A percentile compares a stretch with the other conserved stretches of the same genome.
Evolutionary conservation across 2,113 vertebrate genomes (phyloP).

Genomic region (Nibea albiflora): DNA sequence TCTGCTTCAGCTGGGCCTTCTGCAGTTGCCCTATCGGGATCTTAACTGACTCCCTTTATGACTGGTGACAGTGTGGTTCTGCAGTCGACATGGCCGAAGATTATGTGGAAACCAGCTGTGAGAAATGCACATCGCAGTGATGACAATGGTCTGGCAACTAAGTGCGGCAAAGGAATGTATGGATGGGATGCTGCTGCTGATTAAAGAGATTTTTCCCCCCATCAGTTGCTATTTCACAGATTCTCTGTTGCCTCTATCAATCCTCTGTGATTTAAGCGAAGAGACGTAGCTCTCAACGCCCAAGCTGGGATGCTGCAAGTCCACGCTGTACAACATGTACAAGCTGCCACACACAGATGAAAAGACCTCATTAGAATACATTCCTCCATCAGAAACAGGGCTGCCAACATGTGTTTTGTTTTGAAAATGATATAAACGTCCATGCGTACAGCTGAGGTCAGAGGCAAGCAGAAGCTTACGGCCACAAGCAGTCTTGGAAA

Average conservation of each 20-base stretch:
- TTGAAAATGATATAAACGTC: conserved; percentile 60
- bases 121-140: conserved; percentile 52
- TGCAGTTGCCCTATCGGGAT: conserved; percentile 22
- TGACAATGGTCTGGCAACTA: conserved; percentile 73
- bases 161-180: conserved; percentile 54
- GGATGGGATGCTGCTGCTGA: conserved; percentile 62
- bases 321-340: conserved; percentile 14
- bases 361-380: conserved; percentile 54
- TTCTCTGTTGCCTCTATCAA: conserved; percentile 59
- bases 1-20: conserved; percentile 20
- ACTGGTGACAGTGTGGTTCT: conserved; percentile 58
- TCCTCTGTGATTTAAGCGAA: conserved; percentile 58
- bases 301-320: conserved; percentile 29
- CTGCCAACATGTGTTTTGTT: conserved; percentile 50
- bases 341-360: conserved; percentile 20
- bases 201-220: conserved; percentile 59
- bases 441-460: conserved; percentile 56
- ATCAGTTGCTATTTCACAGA: conserved; percentile 57
- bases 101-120: conserved; percentile 54
- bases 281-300: conserved; percentile 60
- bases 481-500: conserved; percentile 63
- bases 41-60: conserved; percentile 32
- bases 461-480: conserved; percentile 64
- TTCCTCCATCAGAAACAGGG: conserved; percentile 30
- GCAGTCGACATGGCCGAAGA: conserved; percentile 33